phyloP scores from a whole-genome alignment of 2,113 vertebrate genomes.

The Corynorhinus townsendii region DNA sequence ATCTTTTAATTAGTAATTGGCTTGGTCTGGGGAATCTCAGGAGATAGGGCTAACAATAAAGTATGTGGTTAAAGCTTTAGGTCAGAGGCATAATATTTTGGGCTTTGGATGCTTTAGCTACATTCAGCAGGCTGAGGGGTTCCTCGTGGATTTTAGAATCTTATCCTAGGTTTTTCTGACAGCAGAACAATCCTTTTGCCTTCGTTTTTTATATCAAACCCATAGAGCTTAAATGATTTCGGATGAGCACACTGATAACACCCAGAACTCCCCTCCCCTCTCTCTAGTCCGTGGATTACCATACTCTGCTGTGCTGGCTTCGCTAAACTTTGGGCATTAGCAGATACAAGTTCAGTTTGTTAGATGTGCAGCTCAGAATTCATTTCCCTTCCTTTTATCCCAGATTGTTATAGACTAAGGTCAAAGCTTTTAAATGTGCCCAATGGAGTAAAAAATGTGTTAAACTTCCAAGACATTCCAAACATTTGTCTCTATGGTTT shows the following conservation, averaged over 20 bases:
- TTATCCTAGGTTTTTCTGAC: background rate
- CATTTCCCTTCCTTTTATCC: background rate
- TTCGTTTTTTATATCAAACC: background rate
- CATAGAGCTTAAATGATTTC: background rate
- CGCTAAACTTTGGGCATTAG: background rate
- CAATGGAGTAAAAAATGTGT: background rate
- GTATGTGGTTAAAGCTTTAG: background rate
- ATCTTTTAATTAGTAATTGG: background rate
- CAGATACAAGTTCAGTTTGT: background rate
- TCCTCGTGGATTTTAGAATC: background rate
- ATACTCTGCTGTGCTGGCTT: background rate
- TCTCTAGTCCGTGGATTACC: background rate
- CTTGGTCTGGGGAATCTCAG: background rate
- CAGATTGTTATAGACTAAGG: background rate
- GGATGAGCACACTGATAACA: background rate
- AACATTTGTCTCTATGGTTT: slow-evolving; percentile 1
- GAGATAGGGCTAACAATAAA: background rate
- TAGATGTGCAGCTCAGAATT: background rate
- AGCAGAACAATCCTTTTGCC: background rate
- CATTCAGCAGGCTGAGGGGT: background rate
- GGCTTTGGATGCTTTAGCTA: background rate
- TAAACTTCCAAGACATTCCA: background rate
- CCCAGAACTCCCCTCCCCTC: background rate
- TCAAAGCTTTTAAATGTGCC: background rate
- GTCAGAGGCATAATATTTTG: background rate